These are phyloP conservation scores for Emmelina monodactyla DNA, from an alignment of 2,888 invertebrate genomes.

Conservation along the genomic window DNA sequence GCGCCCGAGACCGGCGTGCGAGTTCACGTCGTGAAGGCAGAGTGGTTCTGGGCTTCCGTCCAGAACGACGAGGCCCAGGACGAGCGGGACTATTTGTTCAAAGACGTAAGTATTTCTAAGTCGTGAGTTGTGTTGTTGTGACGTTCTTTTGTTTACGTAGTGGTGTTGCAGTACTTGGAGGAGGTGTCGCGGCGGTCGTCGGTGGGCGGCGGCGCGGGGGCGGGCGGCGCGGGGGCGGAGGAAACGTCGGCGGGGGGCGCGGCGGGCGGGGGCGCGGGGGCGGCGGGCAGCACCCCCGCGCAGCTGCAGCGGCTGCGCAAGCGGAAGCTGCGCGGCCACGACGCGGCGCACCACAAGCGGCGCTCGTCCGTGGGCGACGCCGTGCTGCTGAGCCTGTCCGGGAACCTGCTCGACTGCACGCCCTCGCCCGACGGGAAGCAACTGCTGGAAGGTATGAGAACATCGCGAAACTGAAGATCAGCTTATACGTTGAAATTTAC, in stretches of 20 bases:
- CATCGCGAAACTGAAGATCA: too few species aligned
- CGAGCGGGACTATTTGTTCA: slow-evolving; percentile 88
- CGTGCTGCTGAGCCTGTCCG: slow-evolving; percentile 83
- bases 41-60: slow-evolving; percentile 99
- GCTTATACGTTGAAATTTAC: too few species aligned
- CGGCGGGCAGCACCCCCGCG: slow-evolving; percentile 34
- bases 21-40: slow-evolving; percentile 84
- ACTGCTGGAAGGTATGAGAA: slow-evolving; percentile 62
- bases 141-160: too few species aligned
- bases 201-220: slow-evolving; percentile 31
- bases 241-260: slow-evolving; percentile 17
- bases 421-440: slow-evolving; percentile 78
- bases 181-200: slow-evolving; percentile 60
- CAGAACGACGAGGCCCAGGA: slow-evolving; percentile 94
- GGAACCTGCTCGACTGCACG: slow-evolving; percentile 89
- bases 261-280: slow-evolving; percentile 18
- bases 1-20: slow-evolving; percentile 76
- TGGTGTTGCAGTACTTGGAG: slow-evolving; percentile 54
- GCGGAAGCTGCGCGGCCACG: slow-evolving; percentile 74
- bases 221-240: slow-evolving; percentile 18
- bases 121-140: too few species aligned
- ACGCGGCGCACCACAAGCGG: slow-evolving; percentile 74
- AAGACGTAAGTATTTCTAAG: slow-evolving; percentile 71
- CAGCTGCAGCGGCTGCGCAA: slow-evolving; percentile 71
- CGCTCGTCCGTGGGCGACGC: slow-evolving; percentile 88